Percentiles rank a stretch among this genome's conserved stretches.
phyloP scores from a whole-genome alignment of 2,113 vertebrate species.

The Zosterops borbonicus region DNA sequence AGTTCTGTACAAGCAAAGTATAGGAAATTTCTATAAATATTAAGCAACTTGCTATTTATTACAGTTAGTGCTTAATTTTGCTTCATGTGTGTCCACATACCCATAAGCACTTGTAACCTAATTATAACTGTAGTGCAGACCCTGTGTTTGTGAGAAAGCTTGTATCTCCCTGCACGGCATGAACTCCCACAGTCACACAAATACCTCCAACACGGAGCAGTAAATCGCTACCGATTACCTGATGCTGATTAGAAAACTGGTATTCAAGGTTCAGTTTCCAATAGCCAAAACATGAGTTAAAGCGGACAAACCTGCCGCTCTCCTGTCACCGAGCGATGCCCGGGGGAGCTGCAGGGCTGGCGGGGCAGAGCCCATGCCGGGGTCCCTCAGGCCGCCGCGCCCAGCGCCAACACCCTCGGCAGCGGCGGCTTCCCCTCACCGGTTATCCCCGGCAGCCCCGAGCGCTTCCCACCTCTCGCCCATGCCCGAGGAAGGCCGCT shows the following conservation, averaged over 20 bases:
- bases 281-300: accelerated
- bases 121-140: background rate
- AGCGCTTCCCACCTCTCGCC: background rate
- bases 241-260: accelerated
- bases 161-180: accelerated
- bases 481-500: accelerated
- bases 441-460: accelerated
- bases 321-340: accelerated
- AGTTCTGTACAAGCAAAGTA: background rate
- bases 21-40: background rate
- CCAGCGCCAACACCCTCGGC: accelerated
- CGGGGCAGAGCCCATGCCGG: background rate
- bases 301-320: background rate
- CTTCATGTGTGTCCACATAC: too few relatives aligned
- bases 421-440: background rate
- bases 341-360: accelerated
- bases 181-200: background rate
- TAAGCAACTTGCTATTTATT: background rate
- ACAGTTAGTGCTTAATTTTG: background rate
- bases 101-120: background rate
- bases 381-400: background rate
- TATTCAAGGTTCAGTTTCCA: background rate
- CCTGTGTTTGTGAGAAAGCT: background rate
- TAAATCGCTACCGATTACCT: accelerated
- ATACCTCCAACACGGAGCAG: background rate